Base-by-base conservation (phyloP, 2,797 vertebrate species). In the Atherinosoma microstoma region DNA sequence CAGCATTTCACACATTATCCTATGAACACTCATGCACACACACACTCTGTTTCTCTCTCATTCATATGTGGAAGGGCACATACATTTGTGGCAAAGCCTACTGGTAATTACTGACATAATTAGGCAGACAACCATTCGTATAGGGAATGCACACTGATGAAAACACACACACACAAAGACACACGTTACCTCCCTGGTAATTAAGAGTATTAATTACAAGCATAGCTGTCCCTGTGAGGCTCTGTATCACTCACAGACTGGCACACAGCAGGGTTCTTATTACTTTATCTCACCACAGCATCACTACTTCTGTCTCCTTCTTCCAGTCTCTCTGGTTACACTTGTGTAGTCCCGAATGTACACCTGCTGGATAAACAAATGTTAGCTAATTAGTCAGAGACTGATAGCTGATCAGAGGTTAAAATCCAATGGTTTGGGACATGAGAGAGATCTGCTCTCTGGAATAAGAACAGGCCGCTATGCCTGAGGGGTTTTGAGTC, bases 161-260 rank as follows among this genome's bases (percentile, higher is more conserved):
- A 87, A 79, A 74, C 70, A 49, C 68, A 70, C 73, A 35, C 70
- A 58, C 64, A 75, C 63, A 38, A 62, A 76, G 38, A 90, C 77
- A 87, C 84, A 89, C 83, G 84, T 76, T 84, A 83, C 83, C 84
- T 87, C 87, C 83, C 83, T 77, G 84, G 79, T 92, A 93, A 93
- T 93, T 93, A 93, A 92, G 89, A 87, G 91, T 90, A 94, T 94
- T 94, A 94, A 93, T 94, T 93, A 91, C 88, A 89, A 90, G 86
- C 88, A 85, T 87, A 91, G 89, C 89, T 89, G 85, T 93, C 87
- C 91, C 92, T 87, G 78, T 85, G 91, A 92, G 93, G 84, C 88
- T 83, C 79, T 51, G 88, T 88, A 91, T 94, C 91, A 87, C 90
- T 93, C 90, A 90, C 89, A 87, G 90, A 89, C 87, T 86, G 83